These are phyloP conservation scores for Sebastolobus altivelis DNA, from an alignment of 2,797 vertebrate species.

Conservation along the genomic window DNA sequence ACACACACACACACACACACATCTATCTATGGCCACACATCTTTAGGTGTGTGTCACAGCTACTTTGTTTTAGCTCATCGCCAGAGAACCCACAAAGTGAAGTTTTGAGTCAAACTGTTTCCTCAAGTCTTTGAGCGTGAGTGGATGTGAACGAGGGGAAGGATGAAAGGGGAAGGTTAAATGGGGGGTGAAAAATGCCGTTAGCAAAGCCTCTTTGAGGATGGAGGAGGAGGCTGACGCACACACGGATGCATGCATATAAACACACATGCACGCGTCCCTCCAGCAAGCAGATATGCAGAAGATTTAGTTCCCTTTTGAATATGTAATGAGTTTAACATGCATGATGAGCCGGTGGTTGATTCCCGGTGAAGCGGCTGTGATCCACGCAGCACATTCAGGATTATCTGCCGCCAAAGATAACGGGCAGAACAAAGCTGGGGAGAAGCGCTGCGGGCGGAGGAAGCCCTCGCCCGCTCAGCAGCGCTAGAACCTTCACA, in stretches of 20 bases:
- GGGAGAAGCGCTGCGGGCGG: conserved; percentile 59
- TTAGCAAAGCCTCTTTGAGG: conserved; percentile 53
- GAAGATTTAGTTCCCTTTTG: conserved; percentile 77
- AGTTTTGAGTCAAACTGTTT: conserved; percentile 45
- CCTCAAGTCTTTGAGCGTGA: conserved; percentile 31
- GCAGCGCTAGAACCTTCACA: conserved; percentile 51
- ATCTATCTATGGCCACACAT: not conserved
- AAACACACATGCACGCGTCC: conserved; percentile 45
- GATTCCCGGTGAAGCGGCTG: conserved; percentile 72
- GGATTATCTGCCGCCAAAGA: conserved; percentile 81
- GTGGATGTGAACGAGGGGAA: conserved; percentile 20
- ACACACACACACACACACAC: not conserved
- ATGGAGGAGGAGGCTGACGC: conserved; percentile 42
- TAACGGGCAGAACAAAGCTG: conserved; percentile 81
- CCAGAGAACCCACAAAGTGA: conserved; percentile 16
- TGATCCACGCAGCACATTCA: conserved; percentile 66
- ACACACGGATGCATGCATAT: conserved; percentile 26
- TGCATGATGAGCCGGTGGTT: conserved; percentile 71
- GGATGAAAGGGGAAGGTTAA: conserved; percentile 60
- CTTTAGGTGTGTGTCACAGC: conserved; percentile 29
- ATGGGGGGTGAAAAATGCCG: conserved; percentile 58
- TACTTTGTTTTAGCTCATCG: conserved; percentile 14
- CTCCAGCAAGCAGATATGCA: conserved; percentile 70
- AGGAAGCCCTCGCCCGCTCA: conserved; percentile 49
- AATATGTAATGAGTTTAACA: conserved; percentile 83